These are phyloP conservation scores for Bufo gargarizans DNA, from an alignment of 2,113 vertebrate genomes.

Conservation along the genomic window DNA sequence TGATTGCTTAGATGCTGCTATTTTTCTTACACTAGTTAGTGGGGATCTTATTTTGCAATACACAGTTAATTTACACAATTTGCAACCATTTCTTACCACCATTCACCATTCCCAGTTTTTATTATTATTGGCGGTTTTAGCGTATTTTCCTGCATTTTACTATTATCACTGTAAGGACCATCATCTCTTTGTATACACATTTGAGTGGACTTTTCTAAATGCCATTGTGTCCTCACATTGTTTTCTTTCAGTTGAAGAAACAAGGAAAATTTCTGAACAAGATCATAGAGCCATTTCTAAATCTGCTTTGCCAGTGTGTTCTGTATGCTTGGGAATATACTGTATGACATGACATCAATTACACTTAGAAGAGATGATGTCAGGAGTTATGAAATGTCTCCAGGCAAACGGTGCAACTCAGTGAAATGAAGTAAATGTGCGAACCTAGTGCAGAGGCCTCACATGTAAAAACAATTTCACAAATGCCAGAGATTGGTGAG, in stretches of 20 bases:
- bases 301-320: constrained; percentile 16
- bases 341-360: constrained; percentile 48
- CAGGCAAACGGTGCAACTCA: constrained; percentile 30
- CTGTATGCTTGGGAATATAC: constrained; percentile 30
- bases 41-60: too few relatives aligned
- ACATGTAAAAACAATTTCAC: constrained; percentile 11
- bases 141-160: neutral
- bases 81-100: neutral
- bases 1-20: too few relatives aligned
- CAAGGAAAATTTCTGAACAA: constrained; percentile 11
- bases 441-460: neutral
- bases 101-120: neutral
- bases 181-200: neutral
- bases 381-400: constrained; percentile 36
- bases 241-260: constrained; percentile 2
- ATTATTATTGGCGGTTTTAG: neutral
- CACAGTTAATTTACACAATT: neutral
- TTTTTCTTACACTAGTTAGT: too few relatives aligned
- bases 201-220: neutral
- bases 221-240: neutral
- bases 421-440: constrained; percentile 11
- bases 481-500: constrained; percentile 1
- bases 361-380: constrained; percentile 43
- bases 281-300: neutral
- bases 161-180: neutral